These are phyloP conservation scores for Camponotus fellah DNA, from an alignment of 2,888 invertebrate genomes.

Conservation along the genomic window DNA sequence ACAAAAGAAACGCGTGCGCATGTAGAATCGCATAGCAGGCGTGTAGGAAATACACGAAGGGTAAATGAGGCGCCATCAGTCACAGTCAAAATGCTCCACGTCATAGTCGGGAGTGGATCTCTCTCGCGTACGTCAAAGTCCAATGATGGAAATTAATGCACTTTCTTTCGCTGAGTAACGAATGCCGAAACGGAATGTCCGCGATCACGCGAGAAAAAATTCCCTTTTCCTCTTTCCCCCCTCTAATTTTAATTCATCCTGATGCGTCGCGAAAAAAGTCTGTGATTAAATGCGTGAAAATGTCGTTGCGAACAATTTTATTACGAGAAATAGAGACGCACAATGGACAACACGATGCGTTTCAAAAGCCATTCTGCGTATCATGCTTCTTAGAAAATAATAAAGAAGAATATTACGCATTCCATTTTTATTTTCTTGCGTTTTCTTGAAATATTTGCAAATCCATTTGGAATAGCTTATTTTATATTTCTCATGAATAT, in stretches of 20 bases:
- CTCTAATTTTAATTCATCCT: not conserved
- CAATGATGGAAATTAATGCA: conserved; percentile 65
- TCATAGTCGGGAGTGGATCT: conserved; percentile 61
- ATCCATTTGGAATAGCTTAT: not conserved
- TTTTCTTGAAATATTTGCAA: not conserved
- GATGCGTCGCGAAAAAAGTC: not conserved
- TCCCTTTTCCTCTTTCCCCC: not conserved
- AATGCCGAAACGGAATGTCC: conserved; percentile 39
- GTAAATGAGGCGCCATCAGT: conserved; percentile 71
- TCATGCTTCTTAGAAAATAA: not conserved
- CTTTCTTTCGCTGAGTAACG: conserved; percentile 48
- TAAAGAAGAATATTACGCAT: not conserved
- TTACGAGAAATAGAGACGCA: not conserved
- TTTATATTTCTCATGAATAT: not conserved
- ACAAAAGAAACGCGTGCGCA: conserved; percentile 50
- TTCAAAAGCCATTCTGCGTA: not conserved
- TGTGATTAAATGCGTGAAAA: not conserved
- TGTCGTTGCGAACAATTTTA: not conserved
- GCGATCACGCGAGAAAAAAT: conserved; percentile 21
- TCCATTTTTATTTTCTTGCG: not conserved
- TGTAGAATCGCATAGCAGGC: conserved; percentile 56
- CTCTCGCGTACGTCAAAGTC: conserved; percentile 68
- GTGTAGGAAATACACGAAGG: conserved; percentile 54
- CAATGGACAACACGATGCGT: not conserved
- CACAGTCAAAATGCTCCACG: conserved; percentile 66